A percentile compares a stretch with the other conserved stretches of the same genome.
Conservation (phyloP, 2,113 vertebrate genomes). For the Oostethus manadensis region DNA sequence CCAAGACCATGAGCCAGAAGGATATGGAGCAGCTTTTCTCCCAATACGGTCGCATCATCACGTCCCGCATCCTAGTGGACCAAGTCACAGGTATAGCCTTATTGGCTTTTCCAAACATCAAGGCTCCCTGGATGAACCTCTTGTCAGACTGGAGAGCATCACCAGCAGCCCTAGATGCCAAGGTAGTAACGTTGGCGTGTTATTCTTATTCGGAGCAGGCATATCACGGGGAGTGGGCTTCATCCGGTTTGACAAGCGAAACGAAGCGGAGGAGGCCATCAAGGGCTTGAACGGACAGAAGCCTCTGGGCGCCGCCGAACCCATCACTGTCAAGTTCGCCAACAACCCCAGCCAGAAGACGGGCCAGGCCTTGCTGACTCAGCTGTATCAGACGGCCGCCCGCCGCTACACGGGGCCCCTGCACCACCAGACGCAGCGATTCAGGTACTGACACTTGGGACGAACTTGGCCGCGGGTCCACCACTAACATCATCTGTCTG, state of each 20-base stretch:
- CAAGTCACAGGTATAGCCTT: slow-evolving; percentile 87
- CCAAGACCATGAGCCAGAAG: slow-evolving; percentile 94
- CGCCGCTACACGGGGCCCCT: slow-evolving; percentile 87
- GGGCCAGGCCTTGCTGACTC: slow-evolving; percentile 88
- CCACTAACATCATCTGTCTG: slow-evolving; percentile 10
- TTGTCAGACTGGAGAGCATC: too few species aligned
- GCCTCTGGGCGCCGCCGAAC: slow-evolving; percentile 84
- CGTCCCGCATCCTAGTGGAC: slow-evolving; percentile 91
- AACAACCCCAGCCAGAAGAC: slow-evolving; percentile 97
- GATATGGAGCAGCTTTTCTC: slow-evolving; percentile 97
- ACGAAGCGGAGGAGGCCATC: slow-evolving; percentile 94
- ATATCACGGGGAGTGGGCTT: slow-evolving; percentile 93
- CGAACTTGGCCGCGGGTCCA: slow-evolving; percentile 5
- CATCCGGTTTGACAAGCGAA: slow-evolving; percentile 95
- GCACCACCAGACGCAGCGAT: slow-evolving; percentile 90
- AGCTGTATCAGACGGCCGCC: slow-evolving; percentile 89
- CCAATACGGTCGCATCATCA: slow-evolving; percentile 94
- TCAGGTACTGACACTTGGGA: slow-evolving; percentile 78
- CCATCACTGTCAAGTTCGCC: slow-evolving; percentile 96
- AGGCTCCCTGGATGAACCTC: background rate
- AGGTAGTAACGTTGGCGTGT: slow-evolving; percentile 48
- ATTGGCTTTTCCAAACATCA: slow-evolving; percentile 20
- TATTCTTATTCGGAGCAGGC: slow-evolving; percentile 70
- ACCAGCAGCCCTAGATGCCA: slow-evolving; percentile 16
- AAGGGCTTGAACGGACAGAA: slow-evolving; percentile 95